Base-by-base conservation (phyloP, 2,113 vertebrate species). In the Lamprologus sp. region DNA sequence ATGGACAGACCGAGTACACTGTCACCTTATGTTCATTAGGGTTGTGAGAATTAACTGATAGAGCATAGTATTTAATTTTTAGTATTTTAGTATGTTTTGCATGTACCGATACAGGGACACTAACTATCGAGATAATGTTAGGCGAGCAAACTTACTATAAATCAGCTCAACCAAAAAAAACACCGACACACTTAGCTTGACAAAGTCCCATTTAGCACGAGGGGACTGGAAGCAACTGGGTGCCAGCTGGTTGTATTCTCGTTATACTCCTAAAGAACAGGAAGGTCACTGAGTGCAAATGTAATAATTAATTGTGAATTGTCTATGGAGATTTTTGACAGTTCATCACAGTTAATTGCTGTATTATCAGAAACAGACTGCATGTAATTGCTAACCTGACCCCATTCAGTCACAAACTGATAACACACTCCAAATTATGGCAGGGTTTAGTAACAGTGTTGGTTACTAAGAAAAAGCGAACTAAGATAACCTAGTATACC, bases 1-100 rank as follows among this genome's bases (percentile, higher is more conserved):
- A 45, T 73, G 68, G 21, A 45, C 40, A 45, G 68, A 45, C 9
- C 0, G 3, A 26, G 8, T 45, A 26, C 21, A 45, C 68, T 7
- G 68, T 73, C 40, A 15, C 68, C 13, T 15, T 3, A 6, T 23
- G n/a, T 73, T 73, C 13, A 73, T 0, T 73, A 2, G 13, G 21
- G 37, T 42, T 73, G 37, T 42, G 65, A 2, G n/a, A 45, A 7
- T 23, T 23, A 45, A 45, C 0, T 0, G 5, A 42, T 73, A 10
- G 0, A 26, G n/a, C n/a, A 42, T 15, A 45, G 7, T 42, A 37
- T 65, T 65, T 5, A 12, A 35, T 65, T 65, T 65, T 65, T 65
- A 7, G 58, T 7, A 33, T 19, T 63, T 63, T 63, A 63, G 17
- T 1, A 65, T 65, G 31, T n/a, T 65, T 65, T 65, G 60, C 31